Percentiles rank a stretch among this genome's conserved stretches.
These are phyloP conservation scores for Montipora sp. DNA, from an alignment of 64 coral and sea anemone species.

Conservation along the genomic window DNA sequence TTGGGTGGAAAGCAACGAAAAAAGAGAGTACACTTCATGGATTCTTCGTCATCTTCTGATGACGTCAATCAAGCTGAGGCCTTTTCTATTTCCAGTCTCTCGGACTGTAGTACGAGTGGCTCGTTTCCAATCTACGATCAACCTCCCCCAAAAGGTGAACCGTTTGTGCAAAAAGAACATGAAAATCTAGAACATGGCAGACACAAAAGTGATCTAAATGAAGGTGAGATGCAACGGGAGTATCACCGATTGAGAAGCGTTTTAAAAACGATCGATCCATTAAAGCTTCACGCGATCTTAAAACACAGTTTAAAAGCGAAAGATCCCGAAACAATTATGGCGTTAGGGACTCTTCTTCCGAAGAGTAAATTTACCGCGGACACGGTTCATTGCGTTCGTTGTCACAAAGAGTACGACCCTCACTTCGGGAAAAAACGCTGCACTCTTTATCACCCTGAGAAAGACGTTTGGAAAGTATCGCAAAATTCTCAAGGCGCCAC, in stretches of 20 bases:
- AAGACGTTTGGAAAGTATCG: conserved; percentile 48
- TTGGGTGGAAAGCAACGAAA: conserved; percentile 16
- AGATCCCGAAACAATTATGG: conserved; percentile 52
- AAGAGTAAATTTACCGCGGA: conserved; percentile 79
- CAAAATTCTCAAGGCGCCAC: conserved; percentile 53
- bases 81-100: conserved; percentile 41
- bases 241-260: conserved; percentile 65
- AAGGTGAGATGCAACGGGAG: conserved; percentile 67
- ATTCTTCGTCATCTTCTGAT: conserved; percentile 42
- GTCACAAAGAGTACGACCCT: conserved; percentile 90
- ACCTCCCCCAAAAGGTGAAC: background rate
- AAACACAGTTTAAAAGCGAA: conserved; percentile 70
- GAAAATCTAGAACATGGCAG: background rate
- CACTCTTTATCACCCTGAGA: conserved; percentile 64
- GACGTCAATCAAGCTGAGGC: conserved; percentile 36
- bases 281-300: conserved; percentile 68
- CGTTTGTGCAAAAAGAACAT: background rate
- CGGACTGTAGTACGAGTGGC: conserved; percentile 35
- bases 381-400: conserved; percentile 91
- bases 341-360: conserved; percentile 72
- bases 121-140: conserved; percentile 9
- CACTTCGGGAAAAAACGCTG: conserved; percentile 65
- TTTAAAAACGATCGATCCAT: conserved; percentile 80
- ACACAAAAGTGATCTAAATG: conserved; percentile 17
- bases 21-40: conserved; percentile 36